A percentile compares a stretch with the other conserved stretches of the same genome.
These are phyloP conservation scores for Agrypnia vestita DNA, from an alignment of 1,140 invertebrate species.

Conservation along the genomic window DNA sequence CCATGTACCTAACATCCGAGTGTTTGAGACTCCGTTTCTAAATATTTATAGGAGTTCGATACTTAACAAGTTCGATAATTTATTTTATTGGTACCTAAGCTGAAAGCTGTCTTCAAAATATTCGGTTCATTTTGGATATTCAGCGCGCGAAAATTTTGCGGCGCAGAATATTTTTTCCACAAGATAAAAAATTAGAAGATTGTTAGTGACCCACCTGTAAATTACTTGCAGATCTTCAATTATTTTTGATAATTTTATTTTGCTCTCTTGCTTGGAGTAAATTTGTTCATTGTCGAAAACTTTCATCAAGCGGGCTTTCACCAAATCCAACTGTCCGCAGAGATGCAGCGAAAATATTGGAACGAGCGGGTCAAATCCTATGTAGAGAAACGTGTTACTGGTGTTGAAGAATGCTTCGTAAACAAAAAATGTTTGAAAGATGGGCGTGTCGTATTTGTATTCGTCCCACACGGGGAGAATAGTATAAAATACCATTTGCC, in stretches of 20 bases:
- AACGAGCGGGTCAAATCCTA: constrained; percentile 47
- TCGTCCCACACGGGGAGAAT: constrained; percentile 38
- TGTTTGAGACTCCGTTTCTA: too few species aligned
- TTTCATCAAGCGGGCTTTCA: constrained; percentile 37
- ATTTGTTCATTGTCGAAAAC: constrained; percentile 9
- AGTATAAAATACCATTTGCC: constrained; percentile 49
- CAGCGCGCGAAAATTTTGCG: too few species aligned
- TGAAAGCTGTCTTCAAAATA: neutral
- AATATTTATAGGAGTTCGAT: too few species aligned
- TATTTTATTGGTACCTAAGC: too few species aligned
- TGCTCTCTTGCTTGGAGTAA: neutral
- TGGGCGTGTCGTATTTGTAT: constrained; percentile 46
- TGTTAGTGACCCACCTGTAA: constrained; percentile 40
- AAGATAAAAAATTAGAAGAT: neutral
- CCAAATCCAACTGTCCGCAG: constrained; percentile 53
- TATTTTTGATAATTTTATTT: constrained; percentile 19
- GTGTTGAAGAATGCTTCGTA: constrained; percentile 35
- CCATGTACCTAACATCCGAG: too few species aligned
- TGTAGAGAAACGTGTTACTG: constrained; percentile 14
- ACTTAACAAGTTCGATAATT: too few species aligned
- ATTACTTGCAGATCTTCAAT: constrained; percentile 49
- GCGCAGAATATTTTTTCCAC: too few species aligned
- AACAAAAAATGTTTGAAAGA: constrained; percentile 46
- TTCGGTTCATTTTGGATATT: neutral
- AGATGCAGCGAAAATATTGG: constrained; percentile 48